phyloP scores from a whole-genome alignment of 2,113 vertebrate genomes.

The Oncorhynchus masou region DNA sequence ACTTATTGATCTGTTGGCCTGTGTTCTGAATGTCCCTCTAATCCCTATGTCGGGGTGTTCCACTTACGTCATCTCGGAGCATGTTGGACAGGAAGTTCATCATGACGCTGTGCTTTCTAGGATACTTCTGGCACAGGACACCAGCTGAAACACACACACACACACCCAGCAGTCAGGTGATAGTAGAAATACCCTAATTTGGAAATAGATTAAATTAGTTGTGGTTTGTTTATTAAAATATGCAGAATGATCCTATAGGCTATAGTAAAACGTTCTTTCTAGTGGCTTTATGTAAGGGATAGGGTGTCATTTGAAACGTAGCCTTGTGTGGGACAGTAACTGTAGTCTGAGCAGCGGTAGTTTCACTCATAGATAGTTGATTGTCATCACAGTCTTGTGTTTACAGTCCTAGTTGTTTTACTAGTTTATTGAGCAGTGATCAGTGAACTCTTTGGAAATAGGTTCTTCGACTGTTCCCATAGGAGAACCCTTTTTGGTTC shows the following conservation, averaged over 20 bases:
- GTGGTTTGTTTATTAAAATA: background rate
- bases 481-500: too few relatives aligned
- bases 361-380: background rate
- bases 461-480: too few relatives aligned
- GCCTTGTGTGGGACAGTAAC: too few relatives aligned
- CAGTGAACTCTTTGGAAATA: background rate
- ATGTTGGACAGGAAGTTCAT: slow-evolving; percentile 99
- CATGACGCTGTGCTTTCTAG: slow-evolving; percentile 95
- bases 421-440: background rate
- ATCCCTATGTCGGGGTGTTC: too few relatives aligned
- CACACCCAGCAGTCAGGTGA: background rate
- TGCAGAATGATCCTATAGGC: background rate
- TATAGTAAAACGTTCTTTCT: too few relatives aligned
- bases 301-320: too few relatives aligned
- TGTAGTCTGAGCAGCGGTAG: background rate
- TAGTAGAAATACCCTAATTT: slow-evolving; percentile 5
- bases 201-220: background rate
- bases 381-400: too few relatives aligned
- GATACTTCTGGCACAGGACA: slow-evolving; percentile 98
- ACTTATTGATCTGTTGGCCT: background rate
- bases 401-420: background rate
- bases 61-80: slow-evolving; percentile 93
- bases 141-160: slow-evolving; percentile 77
- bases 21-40: too few relatives aligned
- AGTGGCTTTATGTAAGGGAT: too few relatives aligned